Evolutionary conservation across 2,797 vertebrate species (phyloP), one percentile per base, ranked within the genome.

Genomic region (Pristis pectinata): DNA sequence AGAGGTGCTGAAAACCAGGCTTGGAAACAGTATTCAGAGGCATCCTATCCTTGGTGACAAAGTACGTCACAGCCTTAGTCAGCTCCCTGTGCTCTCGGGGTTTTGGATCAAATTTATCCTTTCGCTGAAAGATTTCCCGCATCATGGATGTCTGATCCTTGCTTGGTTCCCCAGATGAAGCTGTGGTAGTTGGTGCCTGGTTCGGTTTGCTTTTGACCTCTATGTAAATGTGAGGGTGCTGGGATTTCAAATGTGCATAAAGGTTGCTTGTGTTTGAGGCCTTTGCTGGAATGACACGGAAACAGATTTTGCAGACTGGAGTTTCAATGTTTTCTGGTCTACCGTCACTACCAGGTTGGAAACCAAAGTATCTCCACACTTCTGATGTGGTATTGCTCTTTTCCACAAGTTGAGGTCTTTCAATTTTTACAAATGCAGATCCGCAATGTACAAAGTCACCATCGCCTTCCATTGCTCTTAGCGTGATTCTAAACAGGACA

Each of bases 281-380:
- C 24, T 94, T 94, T 49, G 92, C 92, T 76, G 92, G 92, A n/a
- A 94, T 94, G 44, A 94, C 92, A 53, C 92, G 92, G 92, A 94
- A 94, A 76, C 92, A 94, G 92, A 94, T 76, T 34, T 94, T 94
- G 44, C 92, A 94, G 30, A 94, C 67, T 2, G 92, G 92, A 7
- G 92, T 76, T 53, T 94, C 92, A 74, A 94, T 94, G 44, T 94
- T 94, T 76, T 94, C 92, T 53, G 92, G 92, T 53, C 92, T 74
- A 9, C 92, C 92, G 15, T 94, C 92, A 56, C 27, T 76, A 22
- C 92, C 92, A 3, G 92, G 92, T 53, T 94, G 92, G 92, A 94
- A 94, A 44, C 92, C 92, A 76, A 94, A 94, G 70, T 94, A 94
- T n/a, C 92, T 76, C 92, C 92, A 94, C 13, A 94, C 92, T 74